Evolutionary conservation across 2,113 vertebrate genomes (phyloP).

Genomic region (Syngnathus scovelli): DNA sequence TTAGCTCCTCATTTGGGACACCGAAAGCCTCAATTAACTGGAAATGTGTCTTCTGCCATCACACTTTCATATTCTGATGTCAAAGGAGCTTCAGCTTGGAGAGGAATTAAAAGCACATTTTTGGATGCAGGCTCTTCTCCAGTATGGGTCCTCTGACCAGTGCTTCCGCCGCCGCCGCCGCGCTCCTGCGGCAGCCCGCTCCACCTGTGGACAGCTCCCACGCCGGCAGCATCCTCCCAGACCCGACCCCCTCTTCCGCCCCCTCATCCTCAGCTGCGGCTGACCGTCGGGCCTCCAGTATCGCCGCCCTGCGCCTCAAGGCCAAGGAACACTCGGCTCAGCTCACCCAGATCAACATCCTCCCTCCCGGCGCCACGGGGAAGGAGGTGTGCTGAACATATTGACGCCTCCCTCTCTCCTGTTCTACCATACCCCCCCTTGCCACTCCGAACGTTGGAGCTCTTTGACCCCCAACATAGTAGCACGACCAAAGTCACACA

Average conservation of each 20-base stretch:
- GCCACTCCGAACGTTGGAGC: conserved; percentile 43
- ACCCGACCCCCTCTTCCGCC: conserved; percentile 66
- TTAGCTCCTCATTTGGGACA: conserved; percentile 34
- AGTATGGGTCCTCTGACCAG: conserved; percentile 90
- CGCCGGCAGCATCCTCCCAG: conserved; percentile 73
- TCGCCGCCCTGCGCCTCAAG: conserved; percentile 91
- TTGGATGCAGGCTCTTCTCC: conserved; percentile 82
- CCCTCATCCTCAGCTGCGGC: conserved; percentile 74
- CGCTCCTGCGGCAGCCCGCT: conserved; percentile 83
- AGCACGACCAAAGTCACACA: conserved; percentile 84
- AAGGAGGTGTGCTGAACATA: conserved; percentile 95
- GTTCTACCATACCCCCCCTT: conserved; percentile 33
- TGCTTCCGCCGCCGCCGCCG: conserved; percentile 87
- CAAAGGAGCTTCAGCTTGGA: not conserved
- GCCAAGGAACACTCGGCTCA: conserved; percentile 96
- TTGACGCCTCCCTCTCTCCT: conserved; percentile 37
- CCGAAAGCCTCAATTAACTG: not conserved
- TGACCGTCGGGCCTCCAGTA: conserved; percentile 91
- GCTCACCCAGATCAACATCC: conserved; percentile 96
- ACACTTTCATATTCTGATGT: not conserved
- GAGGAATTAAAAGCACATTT: not conserved
- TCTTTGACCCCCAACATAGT: conserved; percentile 60
- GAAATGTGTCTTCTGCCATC: not conserved
- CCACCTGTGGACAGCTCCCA: conserved; percentile 79
- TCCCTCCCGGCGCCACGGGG: conserved; percentile 84